These are phyloP conservation scores for Numida meleagris DNA, from an alignment of 2,113 vertebrate species.

Conservation along the genomic window DNA sequence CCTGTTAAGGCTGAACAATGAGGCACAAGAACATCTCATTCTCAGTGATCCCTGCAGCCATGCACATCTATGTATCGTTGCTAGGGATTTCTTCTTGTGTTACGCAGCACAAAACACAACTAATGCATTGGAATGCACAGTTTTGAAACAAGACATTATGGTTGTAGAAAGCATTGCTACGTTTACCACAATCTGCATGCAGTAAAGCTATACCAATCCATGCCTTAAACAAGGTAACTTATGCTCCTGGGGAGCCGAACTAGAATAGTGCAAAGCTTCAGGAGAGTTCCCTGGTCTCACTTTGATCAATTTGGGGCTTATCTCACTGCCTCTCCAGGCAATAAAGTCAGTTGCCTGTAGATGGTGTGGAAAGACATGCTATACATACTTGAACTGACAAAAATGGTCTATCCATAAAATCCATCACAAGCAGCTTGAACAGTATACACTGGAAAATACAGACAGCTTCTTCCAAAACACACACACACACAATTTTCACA, in stretches of 20 bases:
- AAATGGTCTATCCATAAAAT: not conserved
- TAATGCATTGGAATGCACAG: not conserved
- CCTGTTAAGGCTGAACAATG: not conserved
- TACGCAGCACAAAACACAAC: not conserved
- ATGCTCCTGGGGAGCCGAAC: not conserved
- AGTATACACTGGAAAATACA: not conserved
- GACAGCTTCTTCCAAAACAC: not conserved
- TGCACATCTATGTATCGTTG: not conserved
- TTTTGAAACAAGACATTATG: not conserved
- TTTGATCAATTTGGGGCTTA: not conserved
- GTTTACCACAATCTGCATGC: not conserved
- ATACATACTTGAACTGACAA: not conserved
- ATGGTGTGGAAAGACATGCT: slow-evolving; percentile 5
- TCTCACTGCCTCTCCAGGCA: not conserved
- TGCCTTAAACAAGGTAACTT: not conserved
- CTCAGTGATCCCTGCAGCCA: not conserved
- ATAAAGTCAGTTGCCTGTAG: slow-evolving; percentile 19
- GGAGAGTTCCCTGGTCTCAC: not conserved
- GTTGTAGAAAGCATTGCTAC: not conserved
- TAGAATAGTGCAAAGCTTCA: not conserved
- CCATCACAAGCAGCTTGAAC: not conserved
- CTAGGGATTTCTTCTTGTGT: not conserved
- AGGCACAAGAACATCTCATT: not conserved
- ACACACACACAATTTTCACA: not conserved
- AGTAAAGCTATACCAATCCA: not conserved